Base-by-base conservation (phyloP, 2,113 vertebrate genomes). In the Nipponia nippon region DNA sequence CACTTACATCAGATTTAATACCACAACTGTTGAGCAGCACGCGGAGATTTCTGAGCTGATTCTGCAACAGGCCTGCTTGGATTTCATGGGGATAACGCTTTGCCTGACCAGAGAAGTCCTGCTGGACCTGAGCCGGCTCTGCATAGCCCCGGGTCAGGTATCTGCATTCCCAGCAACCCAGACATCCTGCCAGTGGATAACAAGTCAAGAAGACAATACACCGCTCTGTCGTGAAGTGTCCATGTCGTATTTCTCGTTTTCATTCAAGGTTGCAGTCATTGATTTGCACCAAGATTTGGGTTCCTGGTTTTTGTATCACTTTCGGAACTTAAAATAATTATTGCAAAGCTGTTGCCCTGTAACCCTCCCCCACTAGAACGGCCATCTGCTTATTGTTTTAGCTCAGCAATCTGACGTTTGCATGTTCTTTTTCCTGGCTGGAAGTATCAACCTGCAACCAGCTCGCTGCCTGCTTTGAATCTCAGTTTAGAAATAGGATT, bases 301-400 rank as follows among this genome's bases (percentile, higher is more conserved):
- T 79, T 87, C 67, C 83, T 65, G 55, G 14, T 53, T 75, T 67
- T 30, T n/a, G 49, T 87, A 70, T 87, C 78, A 18, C 72, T 87
- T 90, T 90, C 78, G 44, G 77, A 93, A 75, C 67, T 83, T 53
- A 65, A 90, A 90, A 90, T 70, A 93, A 46, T 38, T 19, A 4
- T 8, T 8, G 62, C 25, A 26, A 49, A 84, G 83, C 49, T 36
- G 44, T 29, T 46, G 34, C 20, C 44, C 78, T 66, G 7, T 3
- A 29, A 13, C 38, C 59, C 67, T 78, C 62, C 78, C 83, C 62
- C 62, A 25, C 4, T 6, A 9, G 52, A 42, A 53, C 21, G 58
- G 82, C 90, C 77, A 63, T 50, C 90, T 90, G 94, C 71, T 62
- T 42, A 2, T 25, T 38, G 53, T 25, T 83, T 46, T 13, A 56